A percentile compares a stretch with the other conserved stretches of the same genome.
phyloP scores from a whole-genome alignment of 2,888 invertebrate genomes.

The Chorisops tibialis region DNA sequence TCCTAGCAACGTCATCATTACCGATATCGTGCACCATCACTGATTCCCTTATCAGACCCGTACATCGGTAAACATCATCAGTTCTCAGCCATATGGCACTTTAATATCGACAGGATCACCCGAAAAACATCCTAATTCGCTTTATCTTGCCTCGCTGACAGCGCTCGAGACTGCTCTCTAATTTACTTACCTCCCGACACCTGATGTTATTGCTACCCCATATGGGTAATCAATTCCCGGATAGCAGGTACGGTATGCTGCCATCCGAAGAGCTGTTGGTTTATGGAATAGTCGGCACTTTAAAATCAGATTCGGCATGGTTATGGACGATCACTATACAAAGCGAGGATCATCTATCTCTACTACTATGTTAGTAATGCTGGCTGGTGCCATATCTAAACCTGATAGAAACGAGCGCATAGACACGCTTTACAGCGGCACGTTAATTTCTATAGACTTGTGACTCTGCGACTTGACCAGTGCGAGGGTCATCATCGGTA shows the following conservation, averaged over 20 bases:
- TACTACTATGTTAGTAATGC: too few species aligned
- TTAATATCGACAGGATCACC: not conserved
- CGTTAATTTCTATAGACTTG: too few species aligned
- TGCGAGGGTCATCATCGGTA: too few species aligned
- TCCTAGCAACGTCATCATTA: not conserved
- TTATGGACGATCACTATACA: too few species aligned
- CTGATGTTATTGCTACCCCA: constrained; percentile 8
- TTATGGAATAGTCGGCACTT: constrained; percentile 13
- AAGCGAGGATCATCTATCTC: too few species aligned
- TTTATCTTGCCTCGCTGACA: constrained; percentile 11
- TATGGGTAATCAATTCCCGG: not conserved
- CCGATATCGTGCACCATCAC: not conserved
- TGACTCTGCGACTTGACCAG: too few species aligned
- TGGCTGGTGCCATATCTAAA: not conserved
- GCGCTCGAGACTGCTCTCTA: constrained; percentile 9
- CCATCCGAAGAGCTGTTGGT: constrained; percentile 4
- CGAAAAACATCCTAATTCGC: constrained; percentile 11
- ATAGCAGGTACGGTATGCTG: not conserved
- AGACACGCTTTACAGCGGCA: not conserved
- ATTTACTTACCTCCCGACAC: constrained; percentile 19
- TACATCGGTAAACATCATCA: constrained; percentile 11
- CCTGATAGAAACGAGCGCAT: not conserved
- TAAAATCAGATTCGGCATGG: constrained; percentile 9
- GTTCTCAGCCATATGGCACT: constrained; percentile 19
- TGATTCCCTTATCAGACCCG: constrained; percentile 6